Evolutionary conservation across 2,888 invertebrate species (phyloP).

Genomic region (Apodemia hepburni): DNA sequence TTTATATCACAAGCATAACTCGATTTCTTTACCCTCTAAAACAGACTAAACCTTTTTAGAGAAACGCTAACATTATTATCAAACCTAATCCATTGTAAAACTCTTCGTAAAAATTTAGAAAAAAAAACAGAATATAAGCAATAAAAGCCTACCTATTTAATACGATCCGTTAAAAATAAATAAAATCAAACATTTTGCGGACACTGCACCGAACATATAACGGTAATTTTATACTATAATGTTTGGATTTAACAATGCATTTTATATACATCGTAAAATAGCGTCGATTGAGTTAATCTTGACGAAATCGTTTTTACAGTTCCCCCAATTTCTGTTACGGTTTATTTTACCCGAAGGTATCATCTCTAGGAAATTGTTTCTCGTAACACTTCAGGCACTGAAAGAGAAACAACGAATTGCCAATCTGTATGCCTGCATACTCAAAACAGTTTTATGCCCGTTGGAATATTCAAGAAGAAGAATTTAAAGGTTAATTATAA

Average conservation of each 20-base stretch:
- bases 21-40: no score
- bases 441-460: constrained; percentile 31
- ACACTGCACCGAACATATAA: background rate
- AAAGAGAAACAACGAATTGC: constrained; percentile 44
- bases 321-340: constrained; percentile 64
- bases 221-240: constrained; percentile 16
- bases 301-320: constrained; percentile 68
- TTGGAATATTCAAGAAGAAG: constrained; percentile 31
- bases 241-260: constrained; percentile 23
- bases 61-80: no score
- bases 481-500: constrained; percentile 19
- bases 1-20: no score
- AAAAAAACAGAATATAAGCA: background rate
- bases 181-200: constrained; percentile 4
- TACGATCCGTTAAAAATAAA: background rate
- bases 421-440: constrained; percentile 34
- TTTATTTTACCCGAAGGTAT: constrained; percentile 72
- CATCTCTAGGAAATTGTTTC: constrained; percentile 72
- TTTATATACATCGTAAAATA: constrained; percentile 29
- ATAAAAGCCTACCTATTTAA: background rate
- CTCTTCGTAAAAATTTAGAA: background rate
- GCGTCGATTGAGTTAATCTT: constrained; percentile 66
- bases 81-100: background rate
- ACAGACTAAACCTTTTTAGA: no score
- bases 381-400: constrained; percentile 53